These are phyloP conservation scores for Styela clava DNA, from an alignment of 23 tunicate genomes.

Conservation along the genomic window DNA sequence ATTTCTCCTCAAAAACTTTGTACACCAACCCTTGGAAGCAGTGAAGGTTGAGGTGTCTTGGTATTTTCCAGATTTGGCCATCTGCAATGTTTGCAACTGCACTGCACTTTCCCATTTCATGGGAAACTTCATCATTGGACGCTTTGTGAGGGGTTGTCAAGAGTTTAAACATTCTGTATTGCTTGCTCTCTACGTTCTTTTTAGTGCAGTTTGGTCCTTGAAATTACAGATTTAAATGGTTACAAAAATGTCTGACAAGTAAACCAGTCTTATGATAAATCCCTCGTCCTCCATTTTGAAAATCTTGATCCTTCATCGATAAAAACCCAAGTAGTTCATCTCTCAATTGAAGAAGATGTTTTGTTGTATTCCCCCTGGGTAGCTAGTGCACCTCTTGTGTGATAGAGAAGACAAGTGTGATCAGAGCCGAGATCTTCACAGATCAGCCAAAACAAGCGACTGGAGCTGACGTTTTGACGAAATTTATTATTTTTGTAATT, in stretches of 20 bases:
- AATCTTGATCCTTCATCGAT: conserved; percentile 44
- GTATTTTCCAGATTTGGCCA: too few species aligned
- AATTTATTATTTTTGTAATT: conserved; percentile 49
- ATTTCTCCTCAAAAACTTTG: conserved; percentile 31
- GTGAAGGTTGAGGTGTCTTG: too few species aligned
- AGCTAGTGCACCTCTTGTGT: conserved; percentile 56
- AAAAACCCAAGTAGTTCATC: conserved; percentile 53
- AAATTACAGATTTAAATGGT: conserved; percentile 19
- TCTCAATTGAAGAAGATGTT: conserved; percentile 65
- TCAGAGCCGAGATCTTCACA: too few species aligned
- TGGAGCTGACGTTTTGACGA: too few species aligned
- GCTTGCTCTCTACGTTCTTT: too few species aligned
- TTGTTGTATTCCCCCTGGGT: conserved; percentile 58
- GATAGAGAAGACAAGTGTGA: conserved; percentile 51
- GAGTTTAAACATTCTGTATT: too few species aligned
- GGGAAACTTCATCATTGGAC: too few species aligned
- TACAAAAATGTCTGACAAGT: conserved; percentile 66
- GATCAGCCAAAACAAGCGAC: too few species aligned
- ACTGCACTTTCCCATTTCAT: too few species aligned
- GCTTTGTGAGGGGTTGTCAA: too few species aligned
- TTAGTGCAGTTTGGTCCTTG: conserved; percentile 51
- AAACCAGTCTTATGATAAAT: conserved; percentile 58
- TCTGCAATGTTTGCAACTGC: too few species aligned
- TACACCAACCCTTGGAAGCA: too few species aligned
- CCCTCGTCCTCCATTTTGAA: conserved; percentile 47